Evolutionary conservation across 2,888 invertebrate genomes (phyloP).

Genomic region (Andrena chrysosceles): DNA sequence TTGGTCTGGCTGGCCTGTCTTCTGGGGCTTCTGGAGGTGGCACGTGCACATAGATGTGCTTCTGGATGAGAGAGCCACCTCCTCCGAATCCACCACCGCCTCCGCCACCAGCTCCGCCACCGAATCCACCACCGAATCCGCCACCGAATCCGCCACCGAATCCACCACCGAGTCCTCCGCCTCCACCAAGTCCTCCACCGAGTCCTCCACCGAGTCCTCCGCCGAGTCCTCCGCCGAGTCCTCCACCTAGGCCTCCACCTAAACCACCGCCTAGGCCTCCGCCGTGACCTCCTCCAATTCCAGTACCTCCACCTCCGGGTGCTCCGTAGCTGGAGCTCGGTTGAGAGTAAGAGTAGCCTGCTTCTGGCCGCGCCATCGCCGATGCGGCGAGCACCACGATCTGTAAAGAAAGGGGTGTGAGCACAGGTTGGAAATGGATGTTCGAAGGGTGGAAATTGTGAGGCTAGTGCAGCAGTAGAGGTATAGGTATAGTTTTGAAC

Average conservation of each 20-base stretch:
- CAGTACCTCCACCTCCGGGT: slow-evolving; percentile 66
- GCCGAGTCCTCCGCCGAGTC: slow-evolving; percentile 66
- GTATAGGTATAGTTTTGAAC: too few relatives aligned
- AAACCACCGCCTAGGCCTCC: slow-evolving; percentile 64
- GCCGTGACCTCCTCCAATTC: slow-evolving; percentile 45
- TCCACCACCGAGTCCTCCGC: slow-evolving; percentile 65
- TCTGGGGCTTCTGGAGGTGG: slow-evolving; percentile 94
- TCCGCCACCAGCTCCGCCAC: slow-evolving; percentile 64
- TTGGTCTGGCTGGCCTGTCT: slow-evolving; percentile 88
- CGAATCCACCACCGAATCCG: slow-evolving; percentile 61
- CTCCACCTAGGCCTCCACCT: slow-evolving; percentile 69
- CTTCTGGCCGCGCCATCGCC: slow-evolving; percentile 83
- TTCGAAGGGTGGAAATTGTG: too few relatives aligned
- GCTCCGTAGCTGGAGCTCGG: slow-evolving; percentile 80
- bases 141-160: slow-evolving; percentile 65
- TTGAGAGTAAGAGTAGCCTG: slow-evolving; percentile 80
- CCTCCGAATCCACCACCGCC: slow-evolving; percentile 66
- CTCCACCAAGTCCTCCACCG: slow-evolving; percentile 64
- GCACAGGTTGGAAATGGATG: not conserved
- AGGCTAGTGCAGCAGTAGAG: too few relatives aligned
- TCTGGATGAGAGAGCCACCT: slow-evolving; percentile 90
- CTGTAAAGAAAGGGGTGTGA: slow-evolving; percentile 45
- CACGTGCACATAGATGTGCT: slow-evolving; percentile 96
- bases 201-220: slow-evolving; percentile 67
- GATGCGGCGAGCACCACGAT: slow-evolving; percentile 82